Evolutionary conservation across 2,113 vertebrate species (phyloP).

Genomic region (Odontophorus gujanensis): DNA sequence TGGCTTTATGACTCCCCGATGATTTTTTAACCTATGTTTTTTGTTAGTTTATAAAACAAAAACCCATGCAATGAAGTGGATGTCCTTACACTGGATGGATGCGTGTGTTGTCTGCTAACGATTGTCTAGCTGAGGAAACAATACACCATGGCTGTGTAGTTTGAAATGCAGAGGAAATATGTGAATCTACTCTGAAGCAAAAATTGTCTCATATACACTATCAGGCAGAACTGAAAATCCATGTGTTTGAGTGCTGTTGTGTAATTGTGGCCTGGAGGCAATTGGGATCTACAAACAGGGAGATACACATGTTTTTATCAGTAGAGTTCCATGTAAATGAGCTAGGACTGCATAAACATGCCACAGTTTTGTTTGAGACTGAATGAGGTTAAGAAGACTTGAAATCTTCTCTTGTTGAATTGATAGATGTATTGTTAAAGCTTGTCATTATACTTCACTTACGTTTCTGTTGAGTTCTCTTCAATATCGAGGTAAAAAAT

Average conservation of each 20-base stretch:
- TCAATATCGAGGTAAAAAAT: conserved; percentile 1
- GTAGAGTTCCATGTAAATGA: neutral
- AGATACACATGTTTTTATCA: neutral
- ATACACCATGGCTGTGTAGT: neutral
- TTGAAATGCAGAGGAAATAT: neutral
- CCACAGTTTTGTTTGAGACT: neutral
- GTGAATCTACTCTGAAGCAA: neutral
- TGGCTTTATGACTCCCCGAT: conserved; percentile 36
- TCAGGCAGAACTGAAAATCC: neutral
- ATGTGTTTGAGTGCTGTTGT: neutral
- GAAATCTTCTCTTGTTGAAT: neutral
- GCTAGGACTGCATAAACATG: neutral
- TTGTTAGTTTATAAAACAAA: conserved; percentile 40
- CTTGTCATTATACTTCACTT: neutral
- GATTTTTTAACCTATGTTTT: conserved; percentile 26
- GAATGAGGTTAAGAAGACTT: neutral
- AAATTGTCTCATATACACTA: neutral
- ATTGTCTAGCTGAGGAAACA: neutral
- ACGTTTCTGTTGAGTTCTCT: neutral
- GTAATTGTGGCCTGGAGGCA: neutral
- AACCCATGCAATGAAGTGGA: neutral
- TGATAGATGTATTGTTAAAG: neutral
- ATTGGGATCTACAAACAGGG: neutral
- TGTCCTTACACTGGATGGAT: neutral
- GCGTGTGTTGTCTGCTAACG: neutral